These are phyloP conservation scores for Himalopsyche tibetana DNA, from an alignment of 2,888 invertebrate species.

Conservation along the genomic window DNA sequence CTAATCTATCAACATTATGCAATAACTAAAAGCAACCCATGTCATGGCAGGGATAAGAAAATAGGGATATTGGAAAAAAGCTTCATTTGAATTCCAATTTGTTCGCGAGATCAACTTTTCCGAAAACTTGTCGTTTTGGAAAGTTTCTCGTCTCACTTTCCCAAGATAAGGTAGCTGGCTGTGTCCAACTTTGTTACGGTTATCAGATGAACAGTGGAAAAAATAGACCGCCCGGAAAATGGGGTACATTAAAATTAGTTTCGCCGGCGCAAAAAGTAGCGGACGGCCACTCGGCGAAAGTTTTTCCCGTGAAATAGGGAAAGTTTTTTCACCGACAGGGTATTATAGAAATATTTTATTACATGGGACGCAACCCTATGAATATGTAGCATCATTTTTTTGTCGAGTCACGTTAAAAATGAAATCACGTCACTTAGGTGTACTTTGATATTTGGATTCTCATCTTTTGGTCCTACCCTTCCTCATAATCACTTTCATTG, in stretches of 20 bases:
- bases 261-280: conserved; percentile 47
- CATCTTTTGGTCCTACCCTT: background rate
- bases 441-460: background rate
- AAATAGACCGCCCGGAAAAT: conserved; percentile 50
- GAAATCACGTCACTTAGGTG: conserved; percentile 21
- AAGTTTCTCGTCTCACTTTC: conserved; percentile 31
- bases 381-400: conserved; percentile 16
- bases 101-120: conserved; percentile 30
- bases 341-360: conserved; percentile 29
- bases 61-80: conserved; percentile 11
- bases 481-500: no score
- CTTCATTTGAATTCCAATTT: conserved; percentile 34
- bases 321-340: conserved; percentile 23
- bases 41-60: background rate
- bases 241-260: conserved; percentile 61
- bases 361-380: conserved; percentile 3
- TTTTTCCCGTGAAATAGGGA: conserved; percentile 46
- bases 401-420: conserved; percentile 28
- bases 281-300: conserved; percentile 52
- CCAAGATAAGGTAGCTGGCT: conserved; percentile 28
- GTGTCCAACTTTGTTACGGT: conserved; percentile 39
- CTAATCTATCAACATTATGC: no score
- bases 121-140: conserved; percentile 27
- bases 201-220: conserved; percentile 41
- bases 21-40: background rate